phyloP scores from a whole-genome alignment of 2,797 vertebrate genomes.

The Selene dorsalis region DNA sequence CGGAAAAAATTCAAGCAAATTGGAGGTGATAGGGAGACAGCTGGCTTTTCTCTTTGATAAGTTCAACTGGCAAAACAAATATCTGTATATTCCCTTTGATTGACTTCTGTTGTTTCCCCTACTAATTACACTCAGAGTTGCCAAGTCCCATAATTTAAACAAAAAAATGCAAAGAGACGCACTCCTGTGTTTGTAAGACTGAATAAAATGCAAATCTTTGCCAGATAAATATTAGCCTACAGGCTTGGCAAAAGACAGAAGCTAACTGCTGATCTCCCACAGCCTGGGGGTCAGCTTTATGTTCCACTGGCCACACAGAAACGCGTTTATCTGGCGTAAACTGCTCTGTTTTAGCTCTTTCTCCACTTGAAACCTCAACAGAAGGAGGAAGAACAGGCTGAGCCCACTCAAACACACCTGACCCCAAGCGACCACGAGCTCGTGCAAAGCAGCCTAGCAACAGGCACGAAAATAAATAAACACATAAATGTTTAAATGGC shows the following conservation, averaged over 20 bases:
- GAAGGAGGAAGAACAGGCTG: background rate
- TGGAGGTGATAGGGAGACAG: background rate
- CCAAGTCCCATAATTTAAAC: background rate
- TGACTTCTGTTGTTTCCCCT: conserved; percentile 14
- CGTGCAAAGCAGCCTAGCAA: too few relatives aligned
- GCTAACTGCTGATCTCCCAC: background rate
- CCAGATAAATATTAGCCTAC: background rate
- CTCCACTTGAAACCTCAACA: too few relatives aligned
- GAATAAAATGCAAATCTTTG: background rate
- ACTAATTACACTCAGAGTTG: background rate
- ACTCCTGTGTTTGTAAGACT: background rate
- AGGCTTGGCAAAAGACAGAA: background rate
- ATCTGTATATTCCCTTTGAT: conserved; percentile 8
- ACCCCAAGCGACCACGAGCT: background rate
- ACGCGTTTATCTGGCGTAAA: background rate
- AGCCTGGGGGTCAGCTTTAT: background rate
- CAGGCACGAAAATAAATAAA: too few relatives aligned
- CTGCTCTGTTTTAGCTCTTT: background rate
- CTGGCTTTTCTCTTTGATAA: conserved; percentile 2
- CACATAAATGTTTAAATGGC: too few relatives aligned
- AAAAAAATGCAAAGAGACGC: background rate
- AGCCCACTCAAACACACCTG: too few relatives aligned
- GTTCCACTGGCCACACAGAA: background rate
- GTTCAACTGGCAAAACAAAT: conserved; percentile 4
- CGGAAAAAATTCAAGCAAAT: conserved; percentile 10